Evolutionary conservation across 2,113 vertebrate species (phyloP).

Genomic region (Azemiops feae): DNA sequence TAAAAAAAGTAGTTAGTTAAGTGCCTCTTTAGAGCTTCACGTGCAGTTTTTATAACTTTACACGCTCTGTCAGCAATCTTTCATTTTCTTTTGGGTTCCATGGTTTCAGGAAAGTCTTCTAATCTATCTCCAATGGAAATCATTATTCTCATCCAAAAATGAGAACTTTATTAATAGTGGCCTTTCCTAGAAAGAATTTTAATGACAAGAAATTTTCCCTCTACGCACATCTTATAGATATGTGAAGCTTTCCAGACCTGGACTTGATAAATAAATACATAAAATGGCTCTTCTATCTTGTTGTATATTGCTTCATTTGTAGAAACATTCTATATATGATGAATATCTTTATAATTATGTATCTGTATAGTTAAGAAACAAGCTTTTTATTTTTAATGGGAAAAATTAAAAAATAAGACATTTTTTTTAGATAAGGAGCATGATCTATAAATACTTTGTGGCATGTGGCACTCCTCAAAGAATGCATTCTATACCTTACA

Average conservation of each 20-base stretch:
- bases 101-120: not conserved
- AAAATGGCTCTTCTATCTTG: not conserved
- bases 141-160: not conserved
- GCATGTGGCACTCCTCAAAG: not conserved
- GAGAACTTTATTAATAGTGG: not conserved
- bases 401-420: not conserved
- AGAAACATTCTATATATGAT: not conserved
- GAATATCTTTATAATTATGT: not conserved
- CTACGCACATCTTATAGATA: not conserved
- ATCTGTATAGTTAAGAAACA: not conserved
- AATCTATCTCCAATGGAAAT: not conserved
- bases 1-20: not conserved
- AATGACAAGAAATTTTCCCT: not conserved
- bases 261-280: not conserved
- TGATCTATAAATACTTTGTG: not conserved
- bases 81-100: not conserved
- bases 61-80: not conserved
- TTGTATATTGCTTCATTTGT: not conserved
- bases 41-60: not conserved
- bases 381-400: not conserved
- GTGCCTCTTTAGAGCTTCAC: not conserved
- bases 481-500: not conserved
- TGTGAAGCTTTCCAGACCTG: too few relatives aligned
- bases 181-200: not conserved
- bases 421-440: not conserved